Percentiles rank a stretch among this genome's conserved stretches.
These are phyloP conservation scores for Suillia variegata DNA, from an alignment of 2,888 invertebrate genomes.

Conservation along the genomic window DNA sequence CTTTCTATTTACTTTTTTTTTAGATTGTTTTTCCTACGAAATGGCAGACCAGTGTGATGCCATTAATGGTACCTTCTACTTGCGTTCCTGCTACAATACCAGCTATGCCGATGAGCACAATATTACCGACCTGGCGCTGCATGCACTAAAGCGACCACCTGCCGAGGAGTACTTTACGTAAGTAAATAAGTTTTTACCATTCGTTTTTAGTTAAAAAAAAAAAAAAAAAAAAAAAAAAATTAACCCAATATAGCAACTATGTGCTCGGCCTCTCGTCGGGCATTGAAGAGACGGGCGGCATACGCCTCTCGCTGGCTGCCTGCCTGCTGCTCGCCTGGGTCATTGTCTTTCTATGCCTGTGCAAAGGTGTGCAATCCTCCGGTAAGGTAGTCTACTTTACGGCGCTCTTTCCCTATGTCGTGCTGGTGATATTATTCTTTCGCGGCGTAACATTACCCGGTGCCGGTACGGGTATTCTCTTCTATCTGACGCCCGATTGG, in stretches of 20 bases:
- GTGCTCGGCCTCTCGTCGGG: conserved; percentile 68
- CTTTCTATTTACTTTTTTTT: no score
- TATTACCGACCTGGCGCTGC: conserved; percentile 65
- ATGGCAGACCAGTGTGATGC: conserved; percentile 68
- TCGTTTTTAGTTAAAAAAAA: background rate
- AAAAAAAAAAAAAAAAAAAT: no score
- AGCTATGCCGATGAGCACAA: conserved; percentile 65
- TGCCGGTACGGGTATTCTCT: conserved; percentile 76
- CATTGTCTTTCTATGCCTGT: conserved; percentile 77
- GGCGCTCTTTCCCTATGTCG: conserved; percentile 77
- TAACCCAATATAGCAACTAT: conserved; percentile 60
- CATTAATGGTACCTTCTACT: conserved; percentile 70
- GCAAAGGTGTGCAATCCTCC: conserved; percentile 80
- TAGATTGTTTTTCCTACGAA: conserved; percentile 73
- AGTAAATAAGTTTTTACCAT: no score
- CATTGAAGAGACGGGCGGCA: conserved; percentile 72
- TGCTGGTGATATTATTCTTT: conserved; percentile 75
- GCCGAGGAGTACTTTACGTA: conserved; percentile 78
- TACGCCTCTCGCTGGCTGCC: conserved; percentile 72
- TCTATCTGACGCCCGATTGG: conserved; percentile 81
- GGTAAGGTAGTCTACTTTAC: conserved; percentile 83
- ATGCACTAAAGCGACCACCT: conserved; percentile 68
- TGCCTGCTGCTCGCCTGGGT: conserved; percentile 80
- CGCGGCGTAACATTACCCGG: conserved; percentile 81
- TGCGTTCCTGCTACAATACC: conserved; percentile 68